Percentiles rank a stretch among this genome's conserved stretches.
Conservation (phyloP, 2,797 vertebrate genomes). For the Melanotaenia parkinsoni region DNA sequence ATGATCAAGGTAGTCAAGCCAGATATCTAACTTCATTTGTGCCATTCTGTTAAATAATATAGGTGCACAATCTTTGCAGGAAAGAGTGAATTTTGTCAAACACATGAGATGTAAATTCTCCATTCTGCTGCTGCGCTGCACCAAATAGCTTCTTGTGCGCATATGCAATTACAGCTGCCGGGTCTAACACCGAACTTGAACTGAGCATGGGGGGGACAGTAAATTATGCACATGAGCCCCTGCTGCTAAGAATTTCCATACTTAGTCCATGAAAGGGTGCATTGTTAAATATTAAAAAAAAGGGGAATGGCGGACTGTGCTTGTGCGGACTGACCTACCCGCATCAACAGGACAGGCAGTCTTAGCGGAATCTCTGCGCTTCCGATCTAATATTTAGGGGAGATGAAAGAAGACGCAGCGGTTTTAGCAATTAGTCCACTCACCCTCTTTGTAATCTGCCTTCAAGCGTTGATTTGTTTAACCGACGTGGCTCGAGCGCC, state of each 20-base stretch:
- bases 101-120: slow-evolving; percentile 40
- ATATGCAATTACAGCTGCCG: slow-evolving; percentile 50
- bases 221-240: slow-evolving; percentile 49
- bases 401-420: slow-evolving; percentile 44
- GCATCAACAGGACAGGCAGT: slow-evolving; percentile 64
- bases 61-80: slow-evolving; percentile 37
- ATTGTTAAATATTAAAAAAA: slow-evolving; percentile 61
- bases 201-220: slow-evolving; percentile 29
- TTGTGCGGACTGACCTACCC: slow-evolving; percentile 79
- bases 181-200: slow-evolving; percentile 38
- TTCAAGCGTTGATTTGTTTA: slow-evolving; percentile 75
- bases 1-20: not conserved
- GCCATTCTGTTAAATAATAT: slow-evolving; percentile 8
- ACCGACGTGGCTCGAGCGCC: slow-evolving; percentile 78
- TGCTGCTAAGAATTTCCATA: slow-evolving; percentile 23
- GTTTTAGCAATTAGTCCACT: slow-evolving; percentile 71
- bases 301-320: slow-evolving; percentile 81
- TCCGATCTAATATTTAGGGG: slow-evolving; percentile 34
- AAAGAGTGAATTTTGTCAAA: slow-evolving; percentile 32
- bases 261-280: slow-evolving; percentile 39
- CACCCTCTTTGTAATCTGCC: slow-evolving; percentile 73
- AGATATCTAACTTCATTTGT: slow-evolving; percentile 1
- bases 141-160: slow-evolving; percentile 56
- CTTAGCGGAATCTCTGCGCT: slow-evolving; percentile 52
- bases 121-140: slow-evolving; percentile 63